phyloP scores from a whole-genome alignment of 1,140 invertebrate species.

The Brachionus asplanchnoidis region DNA sequence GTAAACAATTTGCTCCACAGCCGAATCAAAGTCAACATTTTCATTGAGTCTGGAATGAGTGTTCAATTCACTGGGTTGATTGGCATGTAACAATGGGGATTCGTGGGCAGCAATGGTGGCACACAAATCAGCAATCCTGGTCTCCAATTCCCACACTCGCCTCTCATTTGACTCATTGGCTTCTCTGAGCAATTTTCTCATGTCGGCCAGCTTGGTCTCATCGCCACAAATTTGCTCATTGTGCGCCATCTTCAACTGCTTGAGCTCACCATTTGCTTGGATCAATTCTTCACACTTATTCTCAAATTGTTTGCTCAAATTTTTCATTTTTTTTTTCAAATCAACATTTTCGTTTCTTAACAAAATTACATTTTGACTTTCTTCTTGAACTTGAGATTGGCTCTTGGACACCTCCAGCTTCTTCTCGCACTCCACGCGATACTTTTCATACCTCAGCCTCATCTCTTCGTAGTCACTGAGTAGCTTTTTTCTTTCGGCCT shows the following conservation, averaged over 20 bases:
- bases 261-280: not conserved
- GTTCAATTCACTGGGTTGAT: not conserved
- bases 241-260: constrained; percentile 8
- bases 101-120: not conserved
- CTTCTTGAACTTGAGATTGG: not conserved
- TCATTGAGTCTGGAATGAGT: not conserved
- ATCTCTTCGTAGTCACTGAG: not conserved
- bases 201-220: not conserved
- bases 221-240: not conserved
- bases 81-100: not conserved
- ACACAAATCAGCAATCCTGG: constrained; percentile 1
- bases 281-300: constrained; percentile 31
- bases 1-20: not conserved
- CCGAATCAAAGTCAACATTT: not conserved
- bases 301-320: constrained; percentile 37
- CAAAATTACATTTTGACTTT: not conserved
- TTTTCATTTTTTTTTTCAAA: constrained; percentile 26
- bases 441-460: not conserved
- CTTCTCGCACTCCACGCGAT: not conserved
- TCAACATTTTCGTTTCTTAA: constrained; percentile 20
- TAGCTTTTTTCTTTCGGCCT: constrained; percentile 10
- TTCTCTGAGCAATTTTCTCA: not conserved
- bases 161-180: not conserved
- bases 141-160: not conserved
- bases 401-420: not conserved